Percentiles rank a stretch among this genome's conserved stretches.
Evolutionary conservation across 2,113 vertebrate genomes (phyloP).

Genomic region (Emydocephalus ijimae): DNA sequence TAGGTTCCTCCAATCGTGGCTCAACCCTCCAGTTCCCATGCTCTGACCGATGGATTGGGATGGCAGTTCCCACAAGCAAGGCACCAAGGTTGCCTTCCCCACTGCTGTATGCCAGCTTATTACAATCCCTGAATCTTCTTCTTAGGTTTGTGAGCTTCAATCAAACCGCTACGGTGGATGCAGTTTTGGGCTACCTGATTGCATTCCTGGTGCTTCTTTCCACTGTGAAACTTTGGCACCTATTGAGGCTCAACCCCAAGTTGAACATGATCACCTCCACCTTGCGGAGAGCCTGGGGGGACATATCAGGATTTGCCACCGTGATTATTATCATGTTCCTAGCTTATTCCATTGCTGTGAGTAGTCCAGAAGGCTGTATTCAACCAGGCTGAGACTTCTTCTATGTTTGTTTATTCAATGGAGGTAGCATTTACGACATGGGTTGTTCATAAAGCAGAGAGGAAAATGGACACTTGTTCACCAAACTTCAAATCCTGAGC

Average conservation of each 20-base stretch:
- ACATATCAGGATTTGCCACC: slow-evolving; percentile 88
- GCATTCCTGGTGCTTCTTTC: slow-evolving; percentile 91
- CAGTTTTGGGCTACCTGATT: slow-evolving; percentile 87
- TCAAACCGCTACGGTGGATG: slow-evolving; percentile 84
- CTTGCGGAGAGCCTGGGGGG: slow-evolving; percentile 85
- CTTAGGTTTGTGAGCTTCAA: slow-evolving; percentile 84
- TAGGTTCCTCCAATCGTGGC: neutral
- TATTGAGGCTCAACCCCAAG: slow-evolving; percentile 91
- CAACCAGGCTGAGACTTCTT: neutral
- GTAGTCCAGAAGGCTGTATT: slow-evolving; percentile 39
- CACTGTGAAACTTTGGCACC: slow-evolving; percentile 92
- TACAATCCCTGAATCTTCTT: neutral
- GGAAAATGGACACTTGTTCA: neutral
- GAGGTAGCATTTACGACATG: neutral
- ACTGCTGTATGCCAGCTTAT: neutral
- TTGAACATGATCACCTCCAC: slow-evolving; percentile 91
- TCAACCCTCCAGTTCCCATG: neutral
- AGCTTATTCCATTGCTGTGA: slow-evolving; percentile 88
- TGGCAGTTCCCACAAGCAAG: neutral
- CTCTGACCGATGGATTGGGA: neutral
- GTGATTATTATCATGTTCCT: slow-evolving; percentile 89
- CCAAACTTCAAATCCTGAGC: neutral
- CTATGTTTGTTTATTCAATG: neutral
- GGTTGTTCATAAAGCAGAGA: neutral
- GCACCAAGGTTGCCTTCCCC: neutral